Evolutionary conservation across 2,113 vertebrate genomes (phyloP).

Genomic region (Lamprologus ornatipinnis): DNA sequence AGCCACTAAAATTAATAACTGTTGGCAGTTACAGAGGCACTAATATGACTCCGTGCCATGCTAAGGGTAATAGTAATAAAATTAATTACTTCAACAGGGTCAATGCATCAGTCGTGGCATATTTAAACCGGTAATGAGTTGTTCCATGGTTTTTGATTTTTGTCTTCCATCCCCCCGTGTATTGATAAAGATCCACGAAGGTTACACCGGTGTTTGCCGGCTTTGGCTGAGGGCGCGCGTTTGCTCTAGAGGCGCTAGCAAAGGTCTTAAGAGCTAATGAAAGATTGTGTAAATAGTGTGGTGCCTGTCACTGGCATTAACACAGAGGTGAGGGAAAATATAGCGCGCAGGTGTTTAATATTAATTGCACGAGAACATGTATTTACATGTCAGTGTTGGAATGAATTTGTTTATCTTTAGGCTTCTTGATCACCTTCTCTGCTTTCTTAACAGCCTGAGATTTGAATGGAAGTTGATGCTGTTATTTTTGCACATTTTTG

Average conservation of each 20-base stretch:
- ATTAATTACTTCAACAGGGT: neutral
- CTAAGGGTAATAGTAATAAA: neutral
- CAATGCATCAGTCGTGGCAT: constrained; percentile 15
- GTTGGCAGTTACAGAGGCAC: neutral
- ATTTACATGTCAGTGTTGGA: neutral
- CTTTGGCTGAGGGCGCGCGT: neutral
- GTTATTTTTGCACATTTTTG: neutral
- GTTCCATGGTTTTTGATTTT: neutral
- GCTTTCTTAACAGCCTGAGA: neutral
- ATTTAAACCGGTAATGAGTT: constrained; percentile 24
- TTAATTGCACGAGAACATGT: constrained; percentile 10
- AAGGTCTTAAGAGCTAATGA: constrained; percentile 11
- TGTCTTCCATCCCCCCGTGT: neutral
- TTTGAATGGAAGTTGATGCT: neutral
- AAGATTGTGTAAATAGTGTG: constrained; percentile 18
- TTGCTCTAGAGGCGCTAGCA: neutral
- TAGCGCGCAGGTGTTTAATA: constrained; percentile 27
- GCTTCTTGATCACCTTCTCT: neutral
- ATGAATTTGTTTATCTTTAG: neutral
- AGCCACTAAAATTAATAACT: neutral
- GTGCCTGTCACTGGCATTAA: constrained; percentile 1
- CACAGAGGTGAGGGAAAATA: neutral
- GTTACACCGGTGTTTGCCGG: neutral
- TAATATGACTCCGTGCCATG: neutral
- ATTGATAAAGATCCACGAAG: constrained; percentile 18